These are phyloP conservation scores for Drosophila infuscata DNA, from an alignment of 2,888 invertebrate genomes.

Conservation along the genomic window DNA sequence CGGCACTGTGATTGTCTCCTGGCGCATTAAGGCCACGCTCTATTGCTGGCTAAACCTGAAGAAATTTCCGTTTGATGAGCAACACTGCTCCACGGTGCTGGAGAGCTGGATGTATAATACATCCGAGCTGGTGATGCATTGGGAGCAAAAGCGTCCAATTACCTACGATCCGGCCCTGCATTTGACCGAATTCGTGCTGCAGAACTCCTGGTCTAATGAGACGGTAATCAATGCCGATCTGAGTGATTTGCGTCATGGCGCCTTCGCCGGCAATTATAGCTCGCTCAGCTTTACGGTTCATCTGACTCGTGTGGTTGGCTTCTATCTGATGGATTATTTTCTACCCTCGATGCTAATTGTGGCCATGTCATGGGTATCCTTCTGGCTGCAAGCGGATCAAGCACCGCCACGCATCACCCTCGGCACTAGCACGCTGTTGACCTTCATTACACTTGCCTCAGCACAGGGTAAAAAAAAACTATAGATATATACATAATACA, in stretches of 20 bases:
- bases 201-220: constrained; percentile 90
- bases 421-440: constrained; percentile 94
- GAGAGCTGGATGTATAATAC: constrained; percentile 95
- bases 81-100: constrained; percentile 91
- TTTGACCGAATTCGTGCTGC: constrained; percentile 91
- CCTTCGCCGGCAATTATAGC: constrained; percentile 93
- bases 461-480: constrained; percentile 87
- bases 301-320: constrained; percentile 92
- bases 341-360: constrained; percentile 95
- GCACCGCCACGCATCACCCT: constrained; percentile 93
- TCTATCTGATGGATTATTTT: constrained; percentile 95
- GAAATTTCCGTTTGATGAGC: constrained; percentile 95
- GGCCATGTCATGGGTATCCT: constrained; percentile 94
- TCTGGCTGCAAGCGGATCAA: constrained; percentile 95
- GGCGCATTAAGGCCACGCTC: constrained; percentile 91
- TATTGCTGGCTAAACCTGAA: constrained; percentile 94
- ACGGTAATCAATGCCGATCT: constrained; percentile 89
- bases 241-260: constrained; percentile 89
- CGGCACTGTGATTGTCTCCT: constrained; percentile 92
- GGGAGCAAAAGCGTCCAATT: constrained; percentile 91
- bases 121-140: constrained; percentile 90
- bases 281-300: constrained; percentile 92
- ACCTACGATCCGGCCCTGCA: constrained; percentile 91
- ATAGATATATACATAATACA: not conserved
- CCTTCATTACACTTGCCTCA: constrained; percentile 94